phyloP scores from a whole-genome alignment of 2,113 vertebrate species.

The Pangasianodon hypophthalmus region DNA sequence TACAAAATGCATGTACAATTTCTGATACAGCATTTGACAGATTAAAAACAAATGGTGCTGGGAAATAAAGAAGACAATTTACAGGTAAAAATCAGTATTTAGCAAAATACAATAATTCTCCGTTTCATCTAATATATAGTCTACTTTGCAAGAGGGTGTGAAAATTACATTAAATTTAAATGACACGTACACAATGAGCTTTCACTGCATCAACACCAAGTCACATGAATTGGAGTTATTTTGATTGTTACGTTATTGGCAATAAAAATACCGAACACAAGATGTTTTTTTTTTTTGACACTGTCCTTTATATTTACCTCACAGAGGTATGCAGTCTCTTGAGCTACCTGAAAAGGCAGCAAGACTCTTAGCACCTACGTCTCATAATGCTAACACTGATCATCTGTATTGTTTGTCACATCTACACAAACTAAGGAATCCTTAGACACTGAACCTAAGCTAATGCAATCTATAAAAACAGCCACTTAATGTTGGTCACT shows the following conservation, averaged over 20 bases:
- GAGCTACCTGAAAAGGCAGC: conserved; percentile 57
- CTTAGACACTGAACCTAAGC: conserved; percentile 34
- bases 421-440: conserved; percentile 54
- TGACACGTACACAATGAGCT: conserved; percentile 73
- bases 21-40: conserved; percentile 39
- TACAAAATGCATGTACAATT: conserved; percentile 50
- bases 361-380: conserved; percentile 64
- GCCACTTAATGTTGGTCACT: conserved; percentile 22
- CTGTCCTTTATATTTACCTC: conserved; percentile 69
- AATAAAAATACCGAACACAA: conserved; percentile 47
- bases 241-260: conserved; percentile 63
- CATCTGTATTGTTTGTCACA: conserved; percentile 36
- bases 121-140: conserved; percentile 73
- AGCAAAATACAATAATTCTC: conserved; percentile 79
- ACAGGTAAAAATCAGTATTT: conserved; percentile 74
- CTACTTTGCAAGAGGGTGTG: conserved; percentile 72
- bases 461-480: conserved; percentile 37
- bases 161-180: conserved; percentile 62
- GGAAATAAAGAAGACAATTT: conserved; percentile 47
- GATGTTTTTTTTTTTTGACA: conserved; percentile 42
- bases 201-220: conserved; percentile 72
- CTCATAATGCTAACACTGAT: conserved; percentile 44
- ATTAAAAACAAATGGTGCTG: conserved; percentile 43
- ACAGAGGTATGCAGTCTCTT: conserved; percentile 71
- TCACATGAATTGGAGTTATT: conserved; percentile 70